Base-by-base conservation (phyloP, 2,888 invertebrate genomes). In the Scaptodrosophila latifasciaeformis region DNA sequence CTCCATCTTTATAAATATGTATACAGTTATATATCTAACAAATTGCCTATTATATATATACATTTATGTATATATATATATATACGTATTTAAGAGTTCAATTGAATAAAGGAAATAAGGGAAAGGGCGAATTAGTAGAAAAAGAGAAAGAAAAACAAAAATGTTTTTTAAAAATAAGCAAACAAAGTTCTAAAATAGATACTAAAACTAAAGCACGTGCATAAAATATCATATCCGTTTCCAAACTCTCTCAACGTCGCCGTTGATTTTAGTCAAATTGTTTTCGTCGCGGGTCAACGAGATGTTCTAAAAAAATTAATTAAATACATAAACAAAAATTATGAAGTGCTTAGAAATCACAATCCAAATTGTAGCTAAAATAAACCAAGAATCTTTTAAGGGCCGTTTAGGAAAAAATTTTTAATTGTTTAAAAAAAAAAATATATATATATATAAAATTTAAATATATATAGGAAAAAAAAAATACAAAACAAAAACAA, bases 251-350 rank as follows among this genome's bases (percentile, higher is more conserved):
- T 60, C 54, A 74, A 63, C 59, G 42, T 54, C 49, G n/a, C n/a
- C 46, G 79, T 82, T 78, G 82, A 75, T 79, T 79, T 82, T 82
- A 79, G 71, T 74, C 74, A 71, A 81, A 78, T 78, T 78, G 46
- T 65, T 57, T 67, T 62, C 64, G 59, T 54, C 42, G 31, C 44
- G 45, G 46, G 43, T 43, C 46, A 43, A 31, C 37, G 37, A 50
- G 24, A 10, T 40, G n/a, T 40, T 21, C 21, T 57, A 54, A 60
- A 66, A 61, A 54, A 54, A 57, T 49, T 49, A 30, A 42, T 29
- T 24, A 6, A 31, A 34, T 40, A 27, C 21, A 47, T 19, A 48
- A 35, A 40, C 17, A 39, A 12, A 46, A 18, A 31, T 51, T 15
- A n/a, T n/a, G 13, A 24, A 24, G 24, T 17, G 15, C 17, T 9